A percentile compares a stretch with the other conserved stretches of the same genome.
phyloP scores from a whole-genome alignment of 2,797 vertebrate genomes.

The Schizopygopsis malacanthus region DNA sequence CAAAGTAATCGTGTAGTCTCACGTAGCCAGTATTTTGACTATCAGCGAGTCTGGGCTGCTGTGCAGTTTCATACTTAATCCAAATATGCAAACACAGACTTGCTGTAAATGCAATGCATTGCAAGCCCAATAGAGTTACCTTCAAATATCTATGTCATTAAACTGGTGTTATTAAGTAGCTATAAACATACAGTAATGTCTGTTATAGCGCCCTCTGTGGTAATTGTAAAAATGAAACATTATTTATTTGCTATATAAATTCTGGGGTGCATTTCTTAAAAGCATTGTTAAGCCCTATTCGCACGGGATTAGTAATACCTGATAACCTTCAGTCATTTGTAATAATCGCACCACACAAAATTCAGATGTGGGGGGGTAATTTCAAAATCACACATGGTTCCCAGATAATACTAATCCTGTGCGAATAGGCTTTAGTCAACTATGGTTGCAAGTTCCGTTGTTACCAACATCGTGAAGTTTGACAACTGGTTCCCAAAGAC shows the following conservation, averaged over 20 bases:
- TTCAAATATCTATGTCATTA: background rate
- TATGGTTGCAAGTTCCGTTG: background rate
- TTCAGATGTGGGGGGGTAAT: too few species aligned
- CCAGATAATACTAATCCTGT: too few species aligned
- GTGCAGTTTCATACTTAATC: background rate
- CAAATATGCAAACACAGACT: background rate
- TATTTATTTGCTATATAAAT: background rate
- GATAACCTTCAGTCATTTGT: too few species aligned
- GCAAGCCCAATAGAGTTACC: background rate
- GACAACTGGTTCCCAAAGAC: background rate
- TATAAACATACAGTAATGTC: background rate
- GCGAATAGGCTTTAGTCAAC: background rate
- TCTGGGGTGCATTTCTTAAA: background rate
- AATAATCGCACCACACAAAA: too few species aligned
- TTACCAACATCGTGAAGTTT: background rate
- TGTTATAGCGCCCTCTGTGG: background rate
- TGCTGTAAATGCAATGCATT: background rate
- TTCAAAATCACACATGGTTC: too few species aligned
- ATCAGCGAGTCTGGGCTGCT: background rate
- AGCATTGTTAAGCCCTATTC: background rate
- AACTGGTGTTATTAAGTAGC: background rate
- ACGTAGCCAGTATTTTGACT: background rate
- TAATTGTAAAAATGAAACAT: background rate
- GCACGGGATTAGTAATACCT: too few species aligned
- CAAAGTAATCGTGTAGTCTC: background rate